Evolutionary conservation across 2,113 vertebrate genomes (phyloP).

Genomic region (Halcyon malimbica): DNA sequence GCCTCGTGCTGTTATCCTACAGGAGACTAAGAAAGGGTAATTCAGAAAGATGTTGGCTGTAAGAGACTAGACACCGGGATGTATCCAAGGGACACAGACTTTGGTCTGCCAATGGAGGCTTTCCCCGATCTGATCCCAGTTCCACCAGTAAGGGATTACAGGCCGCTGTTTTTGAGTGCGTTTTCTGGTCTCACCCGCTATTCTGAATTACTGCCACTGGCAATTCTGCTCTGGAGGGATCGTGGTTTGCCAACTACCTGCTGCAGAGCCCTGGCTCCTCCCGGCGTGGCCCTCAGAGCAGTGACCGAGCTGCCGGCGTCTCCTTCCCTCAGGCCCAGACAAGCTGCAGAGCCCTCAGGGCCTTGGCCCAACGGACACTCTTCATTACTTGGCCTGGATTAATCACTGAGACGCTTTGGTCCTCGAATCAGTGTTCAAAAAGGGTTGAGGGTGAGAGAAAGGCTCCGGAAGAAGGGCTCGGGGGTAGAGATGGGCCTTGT

Average conservation of each 20-base stretch:
- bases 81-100: rapidly evolving
- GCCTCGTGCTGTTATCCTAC: rapidly evolving
- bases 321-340: neutral
- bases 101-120: neutral
- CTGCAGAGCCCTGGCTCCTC: neutral
- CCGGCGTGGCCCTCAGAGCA: rapidly evolving
- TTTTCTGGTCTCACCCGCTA: neutral
- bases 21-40: too few species aligned
- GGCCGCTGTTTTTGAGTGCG: too few species aligned
- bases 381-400: neutral
- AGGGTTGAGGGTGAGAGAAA: neutral
- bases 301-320: rapidly evolving
- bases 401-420: neutral
- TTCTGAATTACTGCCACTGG: rapidly evolving
- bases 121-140: neutral
- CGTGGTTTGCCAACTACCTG: too few species aligned
- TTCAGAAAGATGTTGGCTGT: too few species aligned
- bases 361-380: neutral
- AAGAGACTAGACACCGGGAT: rapidly evolving
- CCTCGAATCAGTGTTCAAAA: neutral
- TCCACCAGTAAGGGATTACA: rapidly evolving
- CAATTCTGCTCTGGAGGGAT: neutral
- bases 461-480: neutral
- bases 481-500: rapidly evolving
- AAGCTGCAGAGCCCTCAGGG: neutral